phyloP scores from a whole-genome alignment of 2,888 invertebrate genomes.

The Andrena bicolor region DNA sequence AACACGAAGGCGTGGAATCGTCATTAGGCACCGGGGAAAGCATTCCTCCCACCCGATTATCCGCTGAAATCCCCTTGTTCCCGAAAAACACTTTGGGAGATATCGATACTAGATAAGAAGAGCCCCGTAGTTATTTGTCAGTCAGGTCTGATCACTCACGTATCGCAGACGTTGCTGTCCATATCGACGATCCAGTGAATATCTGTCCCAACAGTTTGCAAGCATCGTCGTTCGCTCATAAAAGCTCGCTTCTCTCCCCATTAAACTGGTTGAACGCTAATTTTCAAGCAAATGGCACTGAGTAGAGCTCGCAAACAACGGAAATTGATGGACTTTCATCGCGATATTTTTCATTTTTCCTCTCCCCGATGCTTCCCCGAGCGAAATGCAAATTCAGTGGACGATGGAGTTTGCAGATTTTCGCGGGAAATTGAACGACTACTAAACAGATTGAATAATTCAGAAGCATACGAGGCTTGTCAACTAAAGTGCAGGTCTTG shows the following conservation, averaged over 20 bases:
- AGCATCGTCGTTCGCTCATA: background rate
- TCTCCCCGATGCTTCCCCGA: background rate
- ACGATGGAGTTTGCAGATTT: constrained; percentile 12
- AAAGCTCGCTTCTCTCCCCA: constrained; percentile 11
- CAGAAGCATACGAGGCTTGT: constrained; percentile 1
- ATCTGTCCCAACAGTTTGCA: background rate
- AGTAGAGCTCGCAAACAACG: constrained; percentile 17
- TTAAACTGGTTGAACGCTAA: constrained; percentile 14
- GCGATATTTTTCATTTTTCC: background rate
- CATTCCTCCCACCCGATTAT: too few species aligned
- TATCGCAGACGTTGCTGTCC: background rate
- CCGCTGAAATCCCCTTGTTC: background rate
- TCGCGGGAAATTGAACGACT: constrained; percentile 3
- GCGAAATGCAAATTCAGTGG: constrained; percentile 21
- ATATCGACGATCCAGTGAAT: constrained; percentile 2
- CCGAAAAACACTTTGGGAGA: background rate
- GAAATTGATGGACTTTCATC: constrained; percentile 2
- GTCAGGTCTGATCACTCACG: background rate
- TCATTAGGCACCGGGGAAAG: too few species aligned
- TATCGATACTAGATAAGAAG: constrained; percentile 2
- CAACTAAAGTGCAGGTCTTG: background rate
- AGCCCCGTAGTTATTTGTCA: constrained; percentile 3
- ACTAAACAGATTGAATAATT: constrained; percentile 27
- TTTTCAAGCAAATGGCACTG: constrained; percentile 1
- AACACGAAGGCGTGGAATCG: too few species aligned